Conservation (phyloP, 2,888 invertebrate species). For the Aethes cnicana region DNA sequence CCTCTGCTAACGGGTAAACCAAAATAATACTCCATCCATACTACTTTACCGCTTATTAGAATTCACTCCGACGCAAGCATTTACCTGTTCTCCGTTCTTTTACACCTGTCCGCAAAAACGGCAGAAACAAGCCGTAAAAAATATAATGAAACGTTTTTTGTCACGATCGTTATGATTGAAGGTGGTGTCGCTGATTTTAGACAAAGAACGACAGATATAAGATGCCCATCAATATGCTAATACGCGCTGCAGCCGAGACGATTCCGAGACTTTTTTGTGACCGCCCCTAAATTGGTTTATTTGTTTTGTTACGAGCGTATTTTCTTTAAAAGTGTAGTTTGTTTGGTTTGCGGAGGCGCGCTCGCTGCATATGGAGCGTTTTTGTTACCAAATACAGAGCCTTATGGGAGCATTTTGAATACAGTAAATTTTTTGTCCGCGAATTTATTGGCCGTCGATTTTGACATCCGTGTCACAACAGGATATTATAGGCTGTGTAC, state of each 20-base stretch:
- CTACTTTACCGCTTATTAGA: constrained; percentile 19
- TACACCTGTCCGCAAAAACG: constrained; percentile 64
- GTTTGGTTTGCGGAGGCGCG: constrained; percentile 66
- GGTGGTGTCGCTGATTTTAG: constrained; percentile 79
- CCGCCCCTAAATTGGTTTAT: constrained; percentile 74
- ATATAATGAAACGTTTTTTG: constrained; percentile 62
- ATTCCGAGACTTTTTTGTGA: constrained; percentile 65
- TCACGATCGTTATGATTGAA: constrained; percentile 75
- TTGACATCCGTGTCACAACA: constrained; percentile 38
- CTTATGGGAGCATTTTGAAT: constrained; percentile 36
- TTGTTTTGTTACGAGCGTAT: constrained; percentile 75
- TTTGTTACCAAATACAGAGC: constrained; percentile 37
- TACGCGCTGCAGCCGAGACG: constrained; percentile 61
- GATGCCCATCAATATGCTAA: constrained; percentile 79
- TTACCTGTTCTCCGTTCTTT: constrained; percentile 51
- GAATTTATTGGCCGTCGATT: constrained; percentile 40
- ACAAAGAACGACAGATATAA: constrained; percentile 75
- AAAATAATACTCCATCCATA: constrained; percentile 21
- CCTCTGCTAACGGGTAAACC: constrained; percentile 29
- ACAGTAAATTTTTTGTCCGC: constrained; percentile 39
- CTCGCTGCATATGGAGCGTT: constrained; percentile 56
- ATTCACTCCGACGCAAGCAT: constrained; percentile 27
- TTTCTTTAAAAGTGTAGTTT: constrained; percentile 67
- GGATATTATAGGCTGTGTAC: constrained; percentile 41
- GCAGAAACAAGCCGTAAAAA: constrained; percentile 38